Evolutionary conservation across 1,140 invertebrate genomes (phyloP).

Genomic region (Saccostrea echinata): DNA sequence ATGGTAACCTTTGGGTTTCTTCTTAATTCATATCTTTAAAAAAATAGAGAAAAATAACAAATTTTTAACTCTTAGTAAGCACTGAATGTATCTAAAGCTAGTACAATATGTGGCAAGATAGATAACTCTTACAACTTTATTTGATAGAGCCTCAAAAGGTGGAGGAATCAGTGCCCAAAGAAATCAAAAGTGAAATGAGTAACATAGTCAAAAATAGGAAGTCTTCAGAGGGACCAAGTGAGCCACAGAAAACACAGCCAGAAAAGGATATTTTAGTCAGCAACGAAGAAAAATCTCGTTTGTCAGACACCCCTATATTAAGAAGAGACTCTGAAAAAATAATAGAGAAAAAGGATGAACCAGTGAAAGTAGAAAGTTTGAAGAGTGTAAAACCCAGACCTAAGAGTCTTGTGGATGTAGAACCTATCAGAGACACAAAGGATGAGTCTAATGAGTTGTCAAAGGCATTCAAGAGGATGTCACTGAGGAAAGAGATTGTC

Average conservation of each 20-base stretch:
- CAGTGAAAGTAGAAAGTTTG: slow-evolving; percentile 10
- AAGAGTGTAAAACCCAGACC: slow-evolving; percentile 32
- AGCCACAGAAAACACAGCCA: not conserved
- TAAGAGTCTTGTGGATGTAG: slow-evolving; percentile 54
- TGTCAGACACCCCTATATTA: not conserved
- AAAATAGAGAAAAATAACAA: no score
- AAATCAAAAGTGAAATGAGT: not conserved
- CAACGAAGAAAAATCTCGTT: not conserved
- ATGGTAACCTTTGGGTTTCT: no score
- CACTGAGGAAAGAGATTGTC: slow-evolving; percentile 45
- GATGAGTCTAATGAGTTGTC: slow-evolving; percentile 60
- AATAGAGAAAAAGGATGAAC: slow-evolving; percentile 31
- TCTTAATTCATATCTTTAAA: no score
- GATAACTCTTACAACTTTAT: not conserved
- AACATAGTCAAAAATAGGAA: not conserved
- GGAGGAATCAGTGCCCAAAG: not conserved
- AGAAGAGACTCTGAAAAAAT: slow-evolving; percentile 15
- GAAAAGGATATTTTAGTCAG: not conserved
- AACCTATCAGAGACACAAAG: not conserved
- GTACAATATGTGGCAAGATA: not conserved
- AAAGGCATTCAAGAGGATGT: slow-evolving; percentile 66
- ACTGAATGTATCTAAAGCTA: not conserved
- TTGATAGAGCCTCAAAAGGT: not conserved
- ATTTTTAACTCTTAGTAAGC: no score
- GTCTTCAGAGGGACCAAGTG: not conserved